These are phyloP conservation scores for Gavia stellata DNA, from an alignment of 2,113 vertebrate genomes.

Conservation along the genomic window DNA sequence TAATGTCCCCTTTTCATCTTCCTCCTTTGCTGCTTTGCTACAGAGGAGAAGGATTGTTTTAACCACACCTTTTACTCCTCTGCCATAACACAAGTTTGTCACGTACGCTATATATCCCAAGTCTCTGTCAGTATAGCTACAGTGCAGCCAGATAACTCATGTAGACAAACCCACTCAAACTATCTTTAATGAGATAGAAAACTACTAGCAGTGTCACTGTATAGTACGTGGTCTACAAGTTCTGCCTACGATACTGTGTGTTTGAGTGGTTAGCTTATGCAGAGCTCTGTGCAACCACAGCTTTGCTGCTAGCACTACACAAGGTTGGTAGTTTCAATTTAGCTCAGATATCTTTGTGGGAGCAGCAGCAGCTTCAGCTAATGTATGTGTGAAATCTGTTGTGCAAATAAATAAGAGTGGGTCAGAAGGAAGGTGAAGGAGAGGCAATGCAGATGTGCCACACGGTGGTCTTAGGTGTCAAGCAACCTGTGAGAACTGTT, in stretches of 20 bases:
- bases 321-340: background rate
- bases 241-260: background rate
- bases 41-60: background rate
- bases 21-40: background rate
- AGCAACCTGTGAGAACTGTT: background rate
- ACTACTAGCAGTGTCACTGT: conserved; percentile 17
- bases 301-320: background rate
- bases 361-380: conserved; percentile 18
- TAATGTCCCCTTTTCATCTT: background rate
- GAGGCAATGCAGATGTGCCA: background rate
- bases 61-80: background rate
- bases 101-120: background rate
- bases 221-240: conserved; percentile 35
- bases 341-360: background rate
- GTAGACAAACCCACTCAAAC: conserved; percentile 20
- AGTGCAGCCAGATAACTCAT: background rate
- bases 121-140: background rate
- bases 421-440: background rate
- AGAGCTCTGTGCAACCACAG: conserved; percentile 26
- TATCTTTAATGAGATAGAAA: background rate
- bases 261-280: conserved; percentile 36
- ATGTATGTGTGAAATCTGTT: background rate
- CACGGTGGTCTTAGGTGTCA: background rate
- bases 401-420: background rate
- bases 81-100: background rate